These are phyloP conservation scores for Gavialis gangeticus DNA, from an alignment of 2,113 vertebrate species.

Conservation along the genomic window DNA sequence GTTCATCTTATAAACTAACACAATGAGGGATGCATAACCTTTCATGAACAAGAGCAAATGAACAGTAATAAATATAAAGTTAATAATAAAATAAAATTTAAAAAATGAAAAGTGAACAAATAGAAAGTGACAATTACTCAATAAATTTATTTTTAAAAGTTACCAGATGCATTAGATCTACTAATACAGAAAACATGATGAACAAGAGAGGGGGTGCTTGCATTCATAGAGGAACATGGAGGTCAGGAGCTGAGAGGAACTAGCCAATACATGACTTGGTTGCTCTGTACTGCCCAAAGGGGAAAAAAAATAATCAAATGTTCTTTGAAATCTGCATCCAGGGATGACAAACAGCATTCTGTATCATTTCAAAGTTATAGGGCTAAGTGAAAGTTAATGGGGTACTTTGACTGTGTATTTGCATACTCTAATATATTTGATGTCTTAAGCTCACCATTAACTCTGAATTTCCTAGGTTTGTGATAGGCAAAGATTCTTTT, in stretches of 20 bases:
- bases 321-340: background rate
- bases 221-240: background rate
- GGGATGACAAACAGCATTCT: background rate
- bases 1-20: no score
- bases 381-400: background rate
- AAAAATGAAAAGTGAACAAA: background rate
- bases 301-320: accelerated
- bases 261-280: background rate
- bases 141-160: background rate
- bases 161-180: background rate
- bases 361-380: background rate
- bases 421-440: background rate
- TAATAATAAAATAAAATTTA: no score
- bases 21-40: no score
- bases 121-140: background rate
- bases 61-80: no score
- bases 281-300: background rate
- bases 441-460: background rate
- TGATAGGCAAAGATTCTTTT: background rate
- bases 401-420: background rate
- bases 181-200: background rate
- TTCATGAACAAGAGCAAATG: no score
- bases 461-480: background rate
- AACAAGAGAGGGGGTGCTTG: background rate
- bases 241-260: background rate